Evolutionary conservation across 1,140 invertebrate genomes (phyloP).

Genomic region (Periplaneta americana): DNA sequence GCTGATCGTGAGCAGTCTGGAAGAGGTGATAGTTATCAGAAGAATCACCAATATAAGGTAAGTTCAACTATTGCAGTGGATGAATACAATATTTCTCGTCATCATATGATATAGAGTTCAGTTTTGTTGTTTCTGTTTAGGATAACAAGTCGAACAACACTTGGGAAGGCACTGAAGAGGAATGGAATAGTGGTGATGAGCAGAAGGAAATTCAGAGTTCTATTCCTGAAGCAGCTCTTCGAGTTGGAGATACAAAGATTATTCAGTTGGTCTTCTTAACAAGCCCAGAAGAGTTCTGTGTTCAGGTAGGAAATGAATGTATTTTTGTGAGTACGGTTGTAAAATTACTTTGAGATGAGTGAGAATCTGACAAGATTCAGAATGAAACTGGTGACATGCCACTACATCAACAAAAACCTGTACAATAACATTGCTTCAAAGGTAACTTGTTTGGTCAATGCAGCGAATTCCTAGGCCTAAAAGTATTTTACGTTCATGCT

Average conservation of each 20-base stretch:
- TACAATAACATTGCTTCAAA: too few relatives aligned
- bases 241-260: constrained; percentile 23
- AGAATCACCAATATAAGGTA: neutral
- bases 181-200: neutral
- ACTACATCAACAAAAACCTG: too few relatives aligned
- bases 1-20: neutral
- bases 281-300: constrained; percentile 41
- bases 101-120: too few relatives aligned
- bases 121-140: neutral
- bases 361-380: too few relatives aligned
- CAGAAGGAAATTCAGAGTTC: neutral
- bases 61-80: neutral
- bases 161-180: neutral
- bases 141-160: neutral
- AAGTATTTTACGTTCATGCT: too few relatives aligned
- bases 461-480: too few relatives aligned
- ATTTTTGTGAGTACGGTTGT: neutral
- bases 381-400: too few relatives aligned
- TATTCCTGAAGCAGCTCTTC: constrained; percentile 28
- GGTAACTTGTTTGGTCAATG: too few relatives aligned
- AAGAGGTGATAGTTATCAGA: neutral
- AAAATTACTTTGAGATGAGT: neutral
- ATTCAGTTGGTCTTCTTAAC: constrained; percentile 32
- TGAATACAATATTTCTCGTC: neutral
- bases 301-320: constrained; percentile 32